Percentiles rank a stretch among this genome's conserved stretches.
Conservation (phyloP, 2,113 vertebrate genomes). For the Romanogobio albipinnatus region DNA sequence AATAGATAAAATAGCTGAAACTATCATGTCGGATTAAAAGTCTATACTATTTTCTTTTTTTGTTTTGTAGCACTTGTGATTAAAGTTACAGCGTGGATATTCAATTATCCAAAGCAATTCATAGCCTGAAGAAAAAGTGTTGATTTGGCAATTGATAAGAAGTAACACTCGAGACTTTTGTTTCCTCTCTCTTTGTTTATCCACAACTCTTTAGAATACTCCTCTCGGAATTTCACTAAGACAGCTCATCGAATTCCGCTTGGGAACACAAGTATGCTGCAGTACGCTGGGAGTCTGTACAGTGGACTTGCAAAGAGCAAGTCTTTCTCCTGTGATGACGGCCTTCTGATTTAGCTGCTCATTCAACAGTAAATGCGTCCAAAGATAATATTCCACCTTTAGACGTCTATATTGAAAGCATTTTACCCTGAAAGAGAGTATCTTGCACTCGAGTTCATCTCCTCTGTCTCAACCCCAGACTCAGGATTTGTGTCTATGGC, state of each 20-base stretch:
- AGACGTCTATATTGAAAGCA: constrained; percentile 55
- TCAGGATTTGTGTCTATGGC: constrained; percentile 27
- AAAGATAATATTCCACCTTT: constrained; percentile 64
- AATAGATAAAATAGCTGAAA: not conserved
- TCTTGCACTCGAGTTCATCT: not conserved
- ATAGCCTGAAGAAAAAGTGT: constrained; percentile 62
- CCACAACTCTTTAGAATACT: constrained; percentile 1
- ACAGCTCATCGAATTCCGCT: constrained; percentile 8
- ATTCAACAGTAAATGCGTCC: constrained; percentile 48
- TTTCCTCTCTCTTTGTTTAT: constrained; percentile 17
- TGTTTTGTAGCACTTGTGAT: constrained; percentile 26
- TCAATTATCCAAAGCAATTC: constrained; percentile 63
- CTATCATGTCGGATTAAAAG: constrained; percentile 8
- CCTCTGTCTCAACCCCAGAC: not conserved
- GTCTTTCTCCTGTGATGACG: constrained; percentile 44
- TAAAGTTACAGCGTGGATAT: constrained; percentile 58
- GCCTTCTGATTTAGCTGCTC: constrained; percentile 45
- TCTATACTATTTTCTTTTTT: constrained; percentile 17
- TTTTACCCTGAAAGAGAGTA: constrained; percentile 49
- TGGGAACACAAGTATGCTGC: not conserved
- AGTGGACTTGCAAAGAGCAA: not conserved
- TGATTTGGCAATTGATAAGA: constrained; percentile 63
- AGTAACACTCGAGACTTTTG: constrained; percentile 21
- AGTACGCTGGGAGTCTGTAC: not conserved
- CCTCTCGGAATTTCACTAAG: not conserved